Percentiles rank a stretch among this genome's conserved stretches.
Conservation (phyloP, 2,888 invertebrate species). For the Lagria hirta region DNA sequence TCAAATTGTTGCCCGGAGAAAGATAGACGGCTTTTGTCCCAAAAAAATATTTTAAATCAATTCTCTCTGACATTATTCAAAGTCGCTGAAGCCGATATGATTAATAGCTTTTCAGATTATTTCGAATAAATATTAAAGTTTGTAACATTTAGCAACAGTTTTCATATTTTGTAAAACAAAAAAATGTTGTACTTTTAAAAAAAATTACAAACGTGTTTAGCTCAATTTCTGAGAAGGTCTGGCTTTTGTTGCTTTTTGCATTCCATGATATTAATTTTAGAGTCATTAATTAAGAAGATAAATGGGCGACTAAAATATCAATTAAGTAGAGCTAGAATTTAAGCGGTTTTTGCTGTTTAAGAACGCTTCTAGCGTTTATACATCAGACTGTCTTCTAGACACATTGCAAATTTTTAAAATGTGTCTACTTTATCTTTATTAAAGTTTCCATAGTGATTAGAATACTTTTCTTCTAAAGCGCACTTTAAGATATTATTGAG, state of each 20-base stretch:
- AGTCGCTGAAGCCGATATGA: slow-evolving; percentile 39
- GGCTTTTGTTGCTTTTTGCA: too few species aligned
- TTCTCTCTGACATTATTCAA: slow-evolving; percentile 49
- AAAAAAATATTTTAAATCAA: slow-evolving; percentile 50
- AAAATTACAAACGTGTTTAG: too few species aligned
- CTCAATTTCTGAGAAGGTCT: too few species aligned
- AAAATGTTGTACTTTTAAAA: slow-evolving; percentile 9
- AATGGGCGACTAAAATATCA: slow-evolving; percentile 49
- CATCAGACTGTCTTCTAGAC: too few species aligned
- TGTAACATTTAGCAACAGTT: too few species aligned
- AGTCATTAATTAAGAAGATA: slow-evolving; percentile 51
- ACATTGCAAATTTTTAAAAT: too few species aligned
- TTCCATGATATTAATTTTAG: slow-evolving; percentile 51
- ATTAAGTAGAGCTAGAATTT: slow-evolving; percentile 43
- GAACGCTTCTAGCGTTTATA: too few species aligned
- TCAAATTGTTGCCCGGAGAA: slow-evolving; percentile 40
- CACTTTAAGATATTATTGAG: too few species aligned
- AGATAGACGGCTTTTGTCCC: slow-evolving; percentile 45
- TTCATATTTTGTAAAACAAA: too few species aligned
- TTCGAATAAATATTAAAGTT: slow-evolving; percentile 34
- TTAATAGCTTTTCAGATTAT: slow-evolving; percentile 36
- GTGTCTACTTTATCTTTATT: too few species aligned
- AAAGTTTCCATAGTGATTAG: too few species aligned
- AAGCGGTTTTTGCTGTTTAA: slow-evolving; percentile 9
- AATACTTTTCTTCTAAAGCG: too few species aligned